A percentile compares a stretch with the other conserved stretches of the same genome.
phyloP scores from a whole-genome alignment of 2,113 vertebrate genomes.

The Heterocephalus glaber region DNA sequence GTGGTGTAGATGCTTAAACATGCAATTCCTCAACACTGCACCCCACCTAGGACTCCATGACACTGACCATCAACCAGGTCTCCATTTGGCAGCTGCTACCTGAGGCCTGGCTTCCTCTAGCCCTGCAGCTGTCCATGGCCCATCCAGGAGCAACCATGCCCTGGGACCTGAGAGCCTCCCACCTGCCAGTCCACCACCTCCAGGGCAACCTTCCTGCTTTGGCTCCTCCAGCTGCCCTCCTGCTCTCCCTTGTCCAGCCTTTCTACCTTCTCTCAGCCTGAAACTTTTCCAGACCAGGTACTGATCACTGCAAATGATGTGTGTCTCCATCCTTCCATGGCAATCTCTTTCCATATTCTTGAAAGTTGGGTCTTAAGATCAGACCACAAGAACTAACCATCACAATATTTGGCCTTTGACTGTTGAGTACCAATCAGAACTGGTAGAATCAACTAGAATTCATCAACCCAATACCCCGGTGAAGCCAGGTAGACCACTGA shows the following conservation, averaged over 20 bases:
- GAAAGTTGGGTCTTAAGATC: neutral
- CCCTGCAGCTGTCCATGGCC: accelerated
- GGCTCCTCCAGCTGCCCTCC: neutral
- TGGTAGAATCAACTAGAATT: neutral
- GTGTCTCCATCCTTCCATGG: neutral
- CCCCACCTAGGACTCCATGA: accelerated
- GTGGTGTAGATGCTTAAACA: accelerated
- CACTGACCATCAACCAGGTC: neutral
- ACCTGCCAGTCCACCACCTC: neutral
- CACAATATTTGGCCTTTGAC: neutral
- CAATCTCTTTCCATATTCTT: neutral
- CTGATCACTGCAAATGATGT: no score
- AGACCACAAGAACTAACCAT: neutral
- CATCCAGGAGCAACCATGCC: neutral
- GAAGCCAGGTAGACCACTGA: accelerated
- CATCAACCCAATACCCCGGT: accelerated
- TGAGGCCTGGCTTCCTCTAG: neutral
- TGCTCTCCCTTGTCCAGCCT: neutral
- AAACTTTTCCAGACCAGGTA: neutral
- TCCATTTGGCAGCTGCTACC: neutral
- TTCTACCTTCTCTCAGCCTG: neutral
- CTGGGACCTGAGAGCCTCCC: accelerated
- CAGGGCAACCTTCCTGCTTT: accelerated
- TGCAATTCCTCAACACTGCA: neutral
- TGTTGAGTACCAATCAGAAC: neutral